Evolutionary conservation across 1,140 invertebrate genomes (phyloP).

Genomic region (Brachionus calyciflorus): DNA sequence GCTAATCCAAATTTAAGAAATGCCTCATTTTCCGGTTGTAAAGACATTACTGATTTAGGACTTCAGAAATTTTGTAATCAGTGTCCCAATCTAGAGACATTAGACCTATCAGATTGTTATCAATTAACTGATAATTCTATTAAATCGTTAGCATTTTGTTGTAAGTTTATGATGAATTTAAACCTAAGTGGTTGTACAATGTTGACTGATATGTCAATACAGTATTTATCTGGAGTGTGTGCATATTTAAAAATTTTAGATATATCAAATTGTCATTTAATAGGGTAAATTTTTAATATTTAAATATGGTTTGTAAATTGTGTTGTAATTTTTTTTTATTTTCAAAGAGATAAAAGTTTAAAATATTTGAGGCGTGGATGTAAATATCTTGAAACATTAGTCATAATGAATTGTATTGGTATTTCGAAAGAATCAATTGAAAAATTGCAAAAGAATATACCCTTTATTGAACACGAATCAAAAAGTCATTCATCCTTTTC

Average conservation of each 20-base stretch:
- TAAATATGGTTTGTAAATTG: not conserved
- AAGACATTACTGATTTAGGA: constrained; percentile 58
- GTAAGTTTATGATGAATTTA: constrained; percentile 56
- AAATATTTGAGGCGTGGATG: constrained; percentile 59
- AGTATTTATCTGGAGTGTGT: constrained; percentile 61
- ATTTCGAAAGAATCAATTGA: constrained; percentile 49
- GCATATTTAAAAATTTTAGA: constrained; percentile 56
- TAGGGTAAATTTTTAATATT: constrained; percentile 54
- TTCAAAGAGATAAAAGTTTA: constrained; percentile 58
- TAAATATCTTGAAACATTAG: constrained; percentile 55
- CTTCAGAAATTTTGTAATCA: constrained; percentile 61
- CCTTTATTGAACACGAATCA: constrained; percentile 12
- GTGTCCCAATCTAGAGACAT: constrained; percentile 57
- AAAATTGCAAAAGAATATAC: constrained; percentile 11
- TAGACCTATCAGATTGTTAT: constrained; percentile 60
- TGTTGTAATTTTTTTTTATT: not conserved
- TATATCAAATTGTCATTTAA: constrained; percentile 57
- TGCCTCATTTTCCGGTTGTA: constrained; percentile 49
- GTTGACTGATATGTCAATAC: constrained; percentile 59
- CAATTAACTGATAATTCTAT: constrained; percentile 60
- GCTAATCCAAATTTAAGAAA: constrained; percentile 19
- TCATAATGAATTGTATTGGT: constrained; percentile 56
- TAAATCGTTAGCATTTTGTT: constrained; percentile 61
- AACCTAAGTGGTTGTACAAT: constrained; percentile 59
- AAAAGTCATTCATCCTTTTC: not conserved